Conservation (phyloP, 1,140 invertebrate genomes). For the Neocloeon triangulifer region DNA sequence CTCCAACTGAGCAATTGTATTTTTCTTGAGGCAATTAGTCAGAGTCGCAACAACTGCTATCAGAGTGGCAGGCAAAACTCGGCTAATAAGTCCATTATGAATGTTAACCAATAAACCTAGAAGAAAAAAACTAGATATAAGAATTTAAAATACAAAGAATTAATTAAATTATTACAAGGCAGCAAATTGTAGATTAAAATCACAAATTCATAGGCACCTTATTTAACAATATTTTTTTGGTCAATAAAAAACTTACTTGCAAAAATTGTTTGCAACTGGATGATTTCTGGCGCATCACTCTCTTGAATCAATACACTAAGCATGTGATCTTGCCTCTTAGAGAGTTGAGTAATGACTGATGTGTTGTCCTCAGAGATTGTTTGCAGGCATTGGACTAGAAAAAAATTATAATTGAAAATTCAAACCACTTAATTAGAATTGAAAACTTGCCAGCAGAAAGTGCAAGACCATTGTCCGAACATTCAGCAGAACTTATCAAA, state of each 20-base stretch:
- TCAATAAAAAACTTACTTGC: constrained; percentile 21
- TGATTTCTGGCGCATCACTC: constrained; percentile 17
- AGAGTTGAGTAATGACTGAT: constrained; percentile 23
- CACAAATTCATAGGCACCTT: too few relatives aligned
- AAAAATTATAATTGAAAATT: constrained; percentile 8
- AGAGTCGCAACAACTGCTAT: constrained; percentile 20
- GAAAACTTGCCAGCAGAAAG: constrained; percentile 23
- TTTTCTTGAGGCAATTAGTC: constrained; percentile 21
- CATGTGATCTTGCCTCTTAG: constrained; percentile 22
- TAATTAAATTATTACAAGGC: too few relatives aligned
- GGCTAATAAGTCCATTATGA: constrained; percentile 16
- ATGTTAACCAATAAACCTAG: constrained; percentile 22
- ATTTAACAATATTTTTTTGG: too few relatives aligned
- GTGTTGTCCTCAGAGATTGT: constrained; percentile 43
- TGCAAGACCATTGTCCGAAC: constrained; percentile 31
- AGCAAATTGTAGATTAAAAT: too few relatives aligned
- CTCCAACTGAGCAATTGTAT: too few relatives aligned
- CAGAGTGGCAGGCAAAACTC: constrained; percentile 13
- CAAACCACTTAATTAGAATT: constrained; percentile 1
- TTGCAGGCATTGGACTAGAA: constrained; percentile 34
- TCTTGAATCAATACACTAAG: constrained; percentile 20
- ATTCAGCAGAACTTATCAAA: constrained; percentile 28
- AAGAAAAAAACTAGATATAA: too few relatives aligned
- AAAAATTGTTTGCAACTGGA: constrained; percentile 28
- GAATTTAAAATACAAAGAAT: too few relatives aligned